Evolutionary conservation across 2,113 vertebrate genomes (phyloP), one percentile per base, ranked within the genome.

Genomic region (Chaetorhynchus papuensis): DNA sequence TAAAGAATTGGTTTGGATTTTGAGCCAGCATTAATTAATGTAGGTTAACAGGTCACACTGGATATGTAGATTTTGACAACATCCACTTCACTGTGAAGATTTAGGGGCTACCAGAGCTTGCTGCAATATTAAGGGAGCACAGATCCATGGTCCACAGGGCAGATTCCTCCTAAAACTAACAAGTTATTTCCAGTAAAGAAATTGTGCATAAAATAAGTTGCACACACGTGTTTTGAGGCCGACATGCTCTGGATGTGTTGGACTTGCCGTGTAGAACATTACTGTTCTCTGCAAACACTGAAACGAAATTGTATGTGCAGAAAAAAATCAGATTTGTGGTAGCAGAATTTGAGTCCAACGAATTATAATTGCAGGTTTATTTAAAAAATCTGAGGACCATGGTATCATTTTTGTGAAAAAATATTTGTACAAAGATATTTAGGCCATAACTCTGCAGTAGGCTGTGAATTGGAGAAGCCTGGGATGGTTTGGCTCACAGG

Each of bases 191-290:
- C 45, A n/a, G 2, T 57, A 30, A 47, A 49, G 39, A 72, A 72
- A 72, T 19, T 2, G 13, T 54, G 22, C 5, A 9, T 42, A n/a
- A 69, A 83, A 37, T 15, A 31, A 20, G 15, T 20, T 59, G 53
- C 30, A 61, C 19, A 6, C 1, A 2, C 1, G 7, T 22, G 26
- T 52, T 87, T 53, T 52, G 61, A 68, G 22, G 30, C 30, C 7
- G 15, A 27, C 0, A 1, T 39, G 21, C 15, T 57, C n/a, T 64
- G 60, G 10, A 7, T 31, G 31, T 20, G 10, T n/a, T 12, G 11
- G 6, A 11, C 5, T 60, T 41, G 19, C 37, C 41, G 7, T 18
- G n/a, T 5, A 37, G 37, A 47, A 22, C 3, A 45, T 59, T 19
- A 45, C 7, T 44, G 15, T 22, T 45, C 33, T 56, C 10, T 22